Evolutionary conservation across 2,888 invertebrate genomes (phyloP), one percentile per base, ranked within the genome.

Genomic region (Stenchaetothrips biformis): DNA sequence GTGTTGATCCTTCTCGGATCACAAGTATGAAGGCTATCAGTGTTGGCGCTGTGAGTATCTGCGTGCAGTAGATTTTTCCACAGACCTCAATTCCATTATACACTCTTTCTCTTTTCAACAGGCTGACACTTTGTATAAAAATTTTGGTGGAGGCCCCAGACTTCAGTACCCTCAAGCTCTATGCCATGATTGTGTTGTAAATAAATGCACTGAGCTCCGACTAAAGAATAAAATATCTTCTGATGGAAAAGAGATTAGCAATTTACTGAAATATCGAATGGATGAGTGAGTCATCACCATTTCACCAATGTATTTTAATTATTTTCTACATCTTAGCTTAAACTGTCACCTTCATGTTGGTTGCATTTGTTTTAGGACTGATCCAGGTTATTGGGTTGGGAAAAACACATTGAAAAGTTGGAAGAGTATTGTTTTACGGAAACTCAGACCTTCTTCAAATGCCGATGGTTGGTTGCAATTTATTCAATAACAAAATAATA

Each of bases 321-420:
- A 78, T 80, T 53, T 67, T 74, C 59, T 59, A 48, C 77, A 79
- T 53, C n/a, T 18, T 48, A 48, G 27, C 9, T 21, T 74, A 21
- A 53, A 21, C 2, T 62, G 7, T 48, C 79, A 21, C 37, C 37
- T 37, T 62, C 48, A 13, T 79, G 27, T 79, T 49, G 62, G 27
- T 81, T 67, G 37, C 81, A 18, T 82, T 82, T 80, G 81, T 84
- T 83, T 21, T 78, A 86, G 86, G 49, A 83, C 81, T 27, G 87
- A 83, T 82, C 84, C 82, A 82, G 84, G 86, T 80, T 90, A 86
- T 84, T 89, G 90, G 87, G 87, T 90, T 27, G 90, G 90, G 8
- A 89, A 89, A 81, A 86, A 87, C 78, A 90, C 90, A 0, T 85
- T 90, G n/a, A 87, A 88, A 82, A 87, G 86, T 74, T 91, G 90